Evolutionary conservation across 2,113 vertebrate species (phyloP), one percentile per base, ranked within the genome.

Genomic region (Etia nguti): DNA sequence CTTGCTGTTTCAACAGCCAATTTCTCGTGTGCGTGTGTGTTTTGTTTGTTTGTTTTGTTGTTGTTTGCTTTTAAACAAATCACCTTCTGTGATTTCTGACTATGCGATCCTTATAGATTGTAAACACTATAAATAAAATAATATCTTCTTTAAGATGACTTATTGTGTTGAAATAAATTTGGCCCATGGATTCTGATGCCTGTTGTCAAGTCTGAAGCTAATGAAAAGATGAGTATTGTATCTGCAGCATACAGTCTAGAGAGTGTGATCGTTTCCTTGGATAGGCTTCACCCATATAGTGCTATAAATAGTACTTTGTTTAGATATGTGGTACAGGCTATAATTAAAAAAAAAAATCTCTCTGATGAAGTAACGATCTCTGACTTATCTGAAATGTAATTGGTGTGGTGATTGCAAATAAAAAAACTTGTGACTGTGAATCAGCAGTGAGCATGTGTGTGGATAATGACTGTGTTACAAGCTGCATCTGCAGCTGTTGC

Each of bases 401-500:
- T 24, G 4, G 34, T 59, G 24, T 22, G 20, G 24, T 79, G 54
- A 60, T 52, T 75, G 10, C 55, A 15, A 86, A 24, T 43, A 8
- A 20, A 80, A 52, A 15, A 46, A 22, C 15, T 65, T 31, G 34
- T 54, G 36, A 62, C 59, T 41, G 15, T 46, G 70, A 50, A 31
- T 50, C 16, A 24, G 36, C 85, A 34, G 4, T 68, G 83, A 84
- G 18, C 15, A 4, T 86, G 24, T 46, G 79, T 22, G 5, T 48
- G 26, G 38, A 70, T 70, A 65, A 81, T 18, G 50, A 62, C 41
- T 34, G 52, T 29, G 65, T 84, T 60, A 48, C 12, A 60, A 38
- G 77, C 60, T 70, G 46, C 77, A 65, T 46, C 83, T 73, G 83
- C 88, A 91, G 87, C 86, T 86, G 88, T 65, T 85, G 70, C 80